These are phyloP conservation scores for Taeniopygia guttata DNA, from an alignment of 2,797 vertebrate genomes.

Conservation along the genomic window DNA sequence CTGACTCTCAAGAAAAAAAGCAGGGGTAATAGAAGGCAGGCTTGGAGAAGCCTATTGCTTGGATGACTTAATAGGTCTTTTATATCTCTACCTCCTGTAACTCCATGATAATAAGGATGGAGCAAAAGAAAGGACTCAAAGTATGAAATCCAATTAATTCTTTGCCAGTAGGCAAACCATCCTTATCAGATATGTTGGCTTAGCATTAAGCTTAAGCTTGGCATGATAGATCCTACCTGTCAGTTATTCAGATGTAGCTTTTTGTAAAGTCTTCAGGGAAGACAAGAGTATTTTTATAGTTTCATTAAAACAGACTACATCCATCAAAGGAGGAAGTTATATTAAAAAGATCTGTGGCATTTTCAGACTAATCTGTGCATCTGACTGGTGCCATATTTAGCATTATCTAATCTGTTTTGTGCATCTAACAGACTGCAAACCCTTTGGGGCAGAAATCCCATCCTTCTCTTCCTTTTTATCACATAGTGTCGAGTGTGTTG, in stretches of 20 bases:
- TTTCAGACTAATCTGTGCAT: conserved; percentile 47
- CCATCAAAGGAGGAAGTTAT: conserved; percentile 44
- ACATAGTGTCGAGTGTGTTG: background rate
- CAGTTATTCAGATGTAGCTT: conserved; percentile 60
- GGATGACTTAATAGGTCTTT: conserved; percentile 57
- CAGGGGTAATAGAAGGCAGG: background rate
- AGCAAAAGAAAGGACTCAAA: conserved; percentile 24
- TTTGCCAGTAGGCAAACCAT: conserved; percentile 61
- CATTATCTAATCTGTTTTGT: conserved; percentile 42
- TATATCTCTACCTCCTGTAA: conserved; percentile 54
- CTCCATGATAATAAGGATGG: conserved; percentile 52
- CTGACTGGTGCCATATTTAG: conserved; percentile 22
- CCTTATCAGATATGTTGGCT: conserved; percentile 64
- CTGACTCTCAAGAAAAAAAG: background rate
- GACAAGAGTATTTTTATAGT: conserved; percentile 57
- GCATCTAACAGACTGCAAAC: conserved; percentile 44
- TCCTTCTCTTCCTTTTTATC: conserved; percentile 21
- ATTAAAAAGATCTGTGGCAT: conserved; percentile 55
- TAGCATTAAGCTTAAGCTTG: conserved; percentile 62
- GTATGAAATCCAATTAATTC: conserved; percentile 70
- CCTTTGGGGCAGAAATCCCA: conserved; percentile 51
- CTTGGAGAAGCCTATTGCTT: conserved; percentile 23
- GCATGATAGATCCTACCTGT: conserved; percentile 71
- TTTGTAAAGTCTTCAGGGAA: conserved; percentile 61
- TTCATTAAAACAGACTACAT: conserved; percentile 60